phyloP scores from a whole-genome alignment of 2,888 invertebrate species.

The Dryomyza anilis region DNA sequence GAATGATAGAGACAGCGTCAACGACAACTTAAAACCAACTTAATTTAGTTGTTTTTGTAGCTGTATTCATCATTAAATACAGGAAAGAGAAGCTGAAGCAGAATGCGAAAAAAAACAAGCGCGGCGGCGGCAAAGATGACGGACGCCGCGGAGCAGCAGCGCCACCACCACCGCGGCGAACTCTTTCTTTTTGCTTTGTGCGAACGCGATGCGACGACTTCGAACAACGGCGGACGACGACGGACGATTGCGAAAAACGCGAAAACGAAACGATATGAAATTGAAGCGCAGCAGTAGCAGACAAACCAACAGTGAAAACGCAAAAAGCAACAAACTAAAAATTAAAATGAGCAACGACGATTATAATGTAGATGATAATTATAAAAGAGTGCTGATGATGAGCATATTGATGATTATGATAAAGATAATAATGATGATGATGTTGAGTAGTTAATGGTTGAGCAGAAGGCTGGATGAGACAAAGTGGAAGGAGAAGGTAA shows the following conservation, averaged over 20 bases:
- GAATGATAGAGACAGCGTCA: too few relatives aligned
- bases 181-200: conserved; percentile 5
- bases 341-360: conserved; percentile 24
- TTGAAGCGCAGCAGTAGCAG: too few relatives aligned
- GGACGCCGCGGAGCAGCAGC: conserved; percentile 4
- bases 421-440: too few relatives aligned
- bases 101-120: conserved; percentile 11
- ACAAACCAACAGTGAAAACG: background rate
- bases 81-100: conserved; percentile 6
- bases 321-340: conserved; percentile 26
- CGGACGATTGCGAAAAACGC: conserved; percentile 20
- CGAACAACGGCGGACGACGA: background rate
- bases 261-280: too few relatives aligned
- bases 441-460: too few relatives aligned
- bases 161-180: conserved; percentile 12
- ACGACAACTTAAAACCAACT: too few relatives aligned
- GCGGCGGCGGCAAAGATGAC: conserved; percentile 4
- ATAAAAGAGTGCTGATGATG: too few relatives aligned
- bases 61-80: conserved; percentile 18
- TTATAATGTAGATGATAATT: too few relatives aligned
- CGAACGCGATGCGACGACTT: background rate
- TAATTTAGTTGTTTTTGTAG: conserved; percentile 8
- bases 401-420: too few relatives aligned
- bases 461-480: too few relatives aligned
- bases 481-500: too few relatives aligned